Evolutionary conservation across 2,888 invertebrate genomes (phyloP), one percentile per base, ranked within the genome.

Genomic region (Cryptosula pallasiana): DNA sequence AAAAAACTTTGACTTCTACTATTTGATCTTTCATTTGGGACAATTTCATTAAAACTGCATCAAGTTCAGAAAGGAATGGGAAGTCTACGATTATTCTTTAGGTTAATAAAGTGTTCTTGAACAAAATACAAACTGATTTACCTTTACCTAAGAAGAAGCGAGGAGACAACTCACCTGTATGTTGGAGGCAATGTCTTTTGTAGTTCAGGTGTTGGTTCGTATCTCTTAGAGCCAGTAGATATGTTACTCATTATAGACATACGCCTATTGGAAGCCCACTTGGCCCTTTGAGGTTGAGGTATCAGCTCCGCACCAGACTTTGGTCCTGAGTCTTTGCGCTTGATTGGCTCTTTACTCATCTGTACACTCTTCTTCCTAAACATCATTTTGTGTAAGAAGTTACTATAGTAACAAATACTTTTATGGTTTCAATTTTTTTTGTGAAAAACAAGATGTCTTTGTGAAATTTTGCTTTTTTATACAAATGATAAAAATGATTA

Each of bases 241-340:
- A 63, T 25, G 63, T 63, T 63, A n/a, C 63, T 63, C 63, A 63
- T 63, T 16, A 63, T 63, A 5, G 63, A 63, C 32, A 63, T 27
- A 13, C 63, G 20, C n/a, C 63, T 63, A 34, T 9, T 27, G 27
- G 5, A 5, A 2, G 32, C 32, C 63, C 63, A 63, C 13, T 63
- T 63, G 13, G 5, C 9, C 20, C 45, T 5, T 13, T 13, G 45
- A 13, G 63, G 27, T 23, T 55, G 16, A 3, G 16, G 55, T 23
- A 25, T 23, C 20, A 63, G 13, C 3, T 20, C 9, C 3, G 20
- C 29, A 32, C 9, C 27, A 27, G 63, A 25, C 32, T n/a, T 27
- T 3, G 63, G 63, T 5, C 63, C 63, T 32, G 63, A 63, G 27
- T 63, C 63, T 63, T 63, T 63, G 5, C 63, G 63, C n/a, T 32